A percentile compares a stretch with the other conserved stretches of the same genome.
Conservation (phyloP, 2,113 vertebrate species). For the Sinocyclocheilus anshuiensis region DNA sequence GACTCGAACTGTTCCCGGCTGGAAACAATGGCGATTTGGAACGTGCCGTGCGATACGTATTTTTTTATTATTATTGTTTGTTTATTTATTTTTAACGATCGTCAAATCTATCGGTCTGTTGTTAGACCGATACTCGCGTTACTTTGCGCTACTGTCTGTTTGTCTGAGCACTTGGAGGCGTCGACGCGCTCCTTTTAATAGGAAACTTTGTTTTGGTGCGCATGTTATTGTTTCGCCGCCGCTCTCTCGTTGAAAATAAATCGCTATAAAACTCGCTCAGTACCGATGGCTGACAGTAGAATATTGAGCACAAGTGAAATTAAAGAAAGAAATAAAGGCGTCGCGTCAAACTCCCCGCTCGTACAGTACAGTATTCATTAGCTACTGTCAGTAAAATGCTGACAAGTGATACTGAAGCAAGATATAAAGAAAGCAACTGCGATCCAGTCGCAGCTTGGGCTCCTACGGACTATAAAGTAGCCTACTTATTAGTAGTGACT, state of each 20-base stretch:
- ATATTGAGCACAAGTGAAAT: background rate
- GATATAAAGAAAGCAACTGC: background rate
- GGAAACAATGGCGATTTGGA: background rate
- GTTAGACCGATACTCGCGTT: background rate
- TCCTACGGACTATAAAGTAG: background rate
- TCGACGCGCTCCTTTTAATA: constrained; percentile 36
- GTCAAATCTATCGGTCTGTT: background rate
- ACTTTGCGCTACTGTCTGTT: constrained; percentile 15
- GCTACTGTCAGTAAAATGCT: constrained; percentile 31
- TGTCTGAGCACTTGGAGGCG: constrained; percentile 40
- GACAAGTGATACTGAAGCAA: background rate
- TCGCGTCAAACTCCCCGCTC: background rate
- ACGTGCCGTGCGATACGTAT: background rate
- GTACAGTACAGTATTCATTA: background rate
- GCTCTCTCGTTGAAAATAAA: background rate
- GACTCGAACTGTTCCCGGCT: background rate
- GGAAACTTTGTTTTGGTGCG: constrained; percentile 45
- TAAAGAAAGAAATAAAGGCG: background rate
- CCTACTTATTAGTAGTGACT: background rate
- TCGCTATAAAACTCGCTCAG: background rate
- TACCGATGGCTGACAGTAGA: background rate
- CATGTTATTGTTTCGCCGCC: constrained; percentile 44
- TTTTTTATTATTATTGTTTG: background rate
- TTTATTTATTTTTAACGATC: background rate
- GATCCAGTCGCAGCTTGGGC: constrained; percentile 7